Conservation (phyloP, 2,113 vertebrate species). For the Tragelaphus imberbis region DNA sequence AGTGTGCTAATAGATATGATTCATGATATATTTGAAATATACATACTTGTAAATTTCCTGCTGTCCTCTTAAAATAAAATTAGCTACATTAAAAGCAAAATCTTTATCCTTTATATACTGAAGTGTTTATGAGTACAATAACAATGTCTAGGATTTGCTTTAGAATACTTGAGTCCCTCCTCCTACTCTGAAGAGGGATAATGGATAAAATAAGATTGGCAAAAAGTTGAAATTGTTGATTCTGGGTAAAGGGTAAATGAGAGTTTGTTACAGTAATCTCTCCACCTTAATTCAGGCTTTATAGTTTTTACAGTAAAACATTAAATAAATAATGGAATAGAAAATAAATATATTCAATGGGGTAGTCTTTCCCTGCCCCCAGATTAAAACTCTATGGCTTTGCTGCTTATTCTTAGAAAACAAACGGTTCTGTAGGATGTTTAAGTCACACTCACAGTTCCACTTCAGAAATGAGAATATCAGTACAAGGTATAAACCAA, state of each 20-base stretch:
- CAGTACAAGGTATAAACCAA: background rate
- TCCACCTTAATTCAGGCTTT: background rate
- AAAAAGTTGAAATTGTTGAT: background rate
- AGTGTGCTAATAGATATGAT: background rate
- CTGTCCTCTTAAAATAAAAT: slow-evolving; percentile 3
- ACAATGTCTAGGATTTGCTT: slow-evolving; percentile 15
- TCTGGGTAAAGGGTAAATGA: background rate
- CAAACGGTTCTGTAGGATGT: background rate
- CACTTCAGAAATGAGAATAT: background rate
- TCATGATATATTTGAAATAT: background rate
- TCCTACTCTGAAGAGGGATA: background rate
- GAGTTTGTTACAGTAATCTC: slow-evolving; percentile 3
- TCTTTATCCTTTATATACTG: background rate
- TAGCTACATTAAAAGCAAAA: slow-evolving; percentile 12
- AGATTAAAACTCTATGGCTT: background rate
- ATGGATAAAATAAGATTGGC: background rate
- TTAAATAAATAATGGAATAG: background rate
- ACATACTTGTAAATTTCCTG: background rate
- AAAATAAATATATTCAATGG: background rate
- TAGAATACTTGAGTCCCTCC: background rate
- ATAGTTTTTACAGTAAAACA: background rate
- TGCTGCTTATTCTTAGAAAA: background rate
- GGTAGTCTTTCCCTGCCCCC: background rate
- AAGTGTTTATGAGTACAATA: background rate
- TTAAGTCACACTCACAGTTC: background rate